Evolutionary conservation across 2,888 invertebrate genomes (phyloP).

Genomic region (Piscicola geometra): DNA sequence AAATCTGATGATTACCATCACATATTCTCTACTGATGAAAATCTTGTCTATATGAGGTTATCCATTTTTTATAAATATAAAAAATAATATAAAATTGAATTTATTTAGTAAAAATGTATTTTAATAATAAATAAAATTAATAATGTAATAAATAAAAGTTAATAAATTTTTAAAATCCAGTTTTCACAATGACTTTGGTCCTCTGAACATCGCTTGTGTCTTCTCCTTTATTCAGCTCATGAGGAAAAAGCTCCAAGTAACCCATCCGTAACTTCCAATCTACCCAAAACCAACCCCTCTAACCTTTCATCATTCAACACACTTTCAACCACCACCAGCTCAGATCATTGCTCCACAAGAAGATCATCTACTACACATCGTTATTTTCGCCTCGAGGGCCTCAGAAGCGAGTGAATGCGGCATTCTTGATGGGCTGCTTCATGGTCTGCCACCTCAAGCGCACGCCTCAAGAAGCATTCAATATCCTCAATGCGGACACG

Average conservation of each 20-base stretch:
- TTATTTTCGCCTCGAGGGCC: neutral
- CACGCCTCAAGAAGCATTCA: neutral
- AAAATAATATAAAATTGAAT: neutral
- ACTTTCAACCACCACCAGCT: too few relatives aligned
- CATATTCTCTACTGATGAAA: neutral
- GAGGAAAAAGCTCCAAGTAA: constrained; percentile 32
- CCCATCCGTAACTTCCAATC: neutral
- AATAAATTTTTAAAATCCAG: neutral
- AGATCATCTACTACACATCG: constrained; percentile 30
- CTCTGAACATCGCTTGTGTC: constrained; percentile 33
- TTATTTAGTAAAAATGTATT: too few relatives aligned
- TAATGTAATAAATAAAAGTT: too few relatives aligned
- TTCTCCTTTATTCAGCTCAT: constrained; percentile 22
- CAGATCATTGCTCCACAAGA: constrained; percentile 23
- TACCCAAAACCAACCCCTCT: too few relatives aligned
- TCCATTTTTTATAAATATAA: too few relatives aligned
- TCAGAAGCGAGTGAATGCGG: constrained; percentile 35
- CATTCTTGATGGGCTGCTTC: constrained; percentile 36
- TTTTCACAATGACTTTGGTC: constrained; percentile 37
- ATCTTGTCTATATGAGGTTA: neutral
- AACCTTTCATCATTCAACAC: too few relatives aligned
- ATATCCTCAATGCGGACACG: neutral
- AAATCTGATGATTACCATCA: neutral
- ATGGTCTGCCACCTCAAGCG: constrained; percentile 9
- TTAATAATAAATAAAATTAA: neutral